Evolutionary conservation across 2,888 invertebrate species (phyloP).

Genomic region (Cremastinae sp.): DNA sequence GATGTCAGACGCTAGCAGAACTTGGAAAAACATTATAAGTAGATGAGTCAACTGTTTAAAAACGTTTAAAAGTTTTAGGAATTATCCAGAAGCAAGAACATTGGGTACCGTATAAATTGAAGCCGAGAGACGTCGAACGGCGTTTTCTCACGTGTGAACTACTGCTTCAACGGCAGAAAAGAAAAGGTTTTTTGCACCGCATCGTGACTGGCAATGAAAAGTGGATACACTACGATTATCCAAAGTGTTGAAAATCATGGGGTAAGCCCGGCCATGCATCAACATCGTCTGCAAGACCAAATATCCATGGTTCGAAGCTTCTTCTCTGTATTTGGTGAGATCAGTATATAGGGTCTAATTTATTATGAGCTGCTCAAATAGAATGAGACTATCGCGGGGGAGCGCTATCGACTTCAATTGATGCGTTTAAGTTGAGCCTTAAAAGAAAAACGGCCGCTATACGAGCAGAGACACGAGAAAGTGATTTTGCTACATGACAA

Average conservation of each 20-base stretch:
- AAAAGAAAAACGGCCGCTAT: conserved; percentile 50
- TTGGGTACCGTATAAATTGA: too few relatives aligned
- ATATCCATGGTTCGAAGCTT: conserved; percentile 61
- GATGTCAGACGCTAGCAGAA: too few relatives aligned
- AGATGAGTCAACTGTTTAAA: too few relatives aligned
- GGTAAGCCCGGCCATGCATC: conserved; percentile 60
- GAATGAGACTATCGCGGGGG: conserved; percentile 45
- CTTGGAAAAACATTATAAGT: too few relatives aligned
- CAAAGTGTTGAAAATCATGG: too few relatives aligned
- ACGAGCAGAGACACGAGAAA: conserved; percentile 44
- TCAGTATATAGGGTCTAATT: conserved; percentile 38
- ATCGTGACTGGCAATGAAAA: conserved; percentile 61
- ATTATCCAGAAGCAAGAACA: too few relatives aligned
- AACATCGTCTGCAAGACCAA: conserved; percentile 62
- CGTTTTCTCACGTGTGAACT: conserved; percentile 44
- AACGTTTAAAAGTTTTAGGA: too few relatives aligned
- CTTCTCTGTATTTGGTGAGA: conserved; percentile 55
- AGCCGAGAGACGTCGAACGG: conserved; percentile 51
- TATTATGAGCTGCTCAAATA: conserved; percentile 55
- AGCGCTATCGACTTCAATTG: conserved; percentile 52
- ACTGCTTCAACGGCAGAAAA: conserved; percentile 54
- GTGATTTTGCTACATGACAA: conserved; percentile 63
- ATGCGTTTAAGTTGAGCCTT: conserved; percentile 49
- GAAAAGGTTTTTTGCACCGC: conserved; percentile 59
- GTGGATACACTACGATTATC: conserved; percentile 53